Base-by-base conservation (phyloP, 2,113 vertebrate genomes). In the Eidolon helvum region DNA sequence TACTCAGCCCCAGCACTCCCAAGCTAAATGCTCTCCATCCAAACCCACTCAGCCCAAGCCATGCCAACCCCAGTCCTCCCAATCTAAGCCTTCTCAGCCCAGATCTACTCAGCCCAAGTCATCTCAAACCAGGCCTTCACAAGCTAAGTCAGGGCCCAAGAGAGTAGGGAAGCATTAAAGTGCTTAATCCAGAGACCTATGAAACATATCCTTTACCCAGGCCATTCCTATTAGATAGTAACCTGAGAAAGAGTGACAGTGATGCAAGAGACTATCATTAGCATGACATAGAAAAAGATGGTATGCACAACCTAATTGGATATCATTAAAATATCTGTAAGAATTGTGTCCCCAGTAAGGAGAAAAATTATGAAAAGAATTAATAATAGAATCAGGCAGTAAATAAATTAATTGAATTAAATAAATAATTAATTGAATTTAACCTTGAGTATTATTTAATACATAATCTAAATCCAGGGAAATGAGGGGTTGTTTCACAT, bases 161-260 rank as follows among this genome's bases (percentile, higher is more conserved):
- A 96, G 43, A 30, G 55, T 6, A 61, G 84, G 94, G 40, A 97
- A 85, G n/a, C 92, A 4, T 77, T 97, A 30, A 95, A 50, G 22
- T 66, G 4, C 55, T 69, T 40, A 30, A 15, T 66, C 28, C 66
- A 89, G 92, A 87, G 68, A 90, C 38, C 19, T 38, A 4, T 30
- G 75, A 61, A 18, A 50, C 8, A 3, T 69, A 16, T 61, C 24
- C 48, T 85, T 93, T 55, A 33, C n/a, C 45, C 11, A 48, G 26
- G 45, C 6, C 71, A 48, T 40, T 87, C 19, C 35, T 59, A 12
- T 59, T 33, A 15, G 35, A 48, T 21, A 50, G 38, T 19, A 48
- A 68, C 45, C n/a, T 22, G 5, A 75, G 80, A 71, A 48, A 61
- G 48, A 43, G 5, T 68, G 90, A 40, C 33, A 50, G n/a, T 71